phyloP scores from a whole-genome alignment of 2,888 invertebrate genomes.

The Rhodophaea formosa region DNA sequence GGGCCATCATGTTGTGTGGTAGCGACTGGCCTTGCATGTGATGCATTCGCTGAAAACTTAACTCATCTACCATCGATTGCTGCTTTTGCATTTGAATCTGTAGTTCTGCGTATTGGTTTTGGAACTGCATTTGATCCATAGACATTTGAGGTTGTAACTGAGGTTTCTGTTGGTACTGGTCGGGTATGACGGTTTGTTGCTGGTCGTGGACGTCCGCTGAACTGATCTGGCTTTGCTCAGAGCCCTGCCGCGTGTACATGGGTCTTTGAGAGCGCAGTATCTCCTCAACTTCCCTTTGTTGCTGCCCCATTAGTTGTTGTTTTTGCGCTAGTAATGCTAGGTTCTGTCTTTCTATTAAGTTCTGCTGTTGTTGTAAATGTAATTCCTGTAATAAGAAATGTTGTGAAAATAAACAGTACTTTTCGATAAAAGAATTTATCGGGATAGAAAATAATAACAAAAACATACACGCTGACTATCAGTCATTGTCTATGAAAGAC shows the following conservation, averaged over 20 bases:
- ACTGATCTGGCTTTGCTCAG: conserved; percentile 73
- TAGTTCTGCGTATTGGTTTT: conserved; percentile 51
- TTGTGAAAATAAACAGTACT: no score
- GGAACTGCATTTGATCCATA: conserved; percentile 63
- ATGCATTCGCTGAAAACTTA: conserved; percentile 55
- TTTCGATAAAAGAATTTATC: no score
- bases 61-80: conserved; percentile 53
- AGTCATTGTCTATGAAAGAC: no score
- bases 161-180: conserved; percentile 57
- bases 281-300: conserved; percentile 74
- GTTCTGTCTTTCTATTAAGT: conserved; percentile 80
- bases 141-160: conserved; percentile 65
- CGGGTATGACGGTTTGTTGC: conserved; percentile 46
- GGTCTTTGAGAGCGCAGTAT: conserved; percentile 63
- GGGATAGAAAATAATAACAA: no score
- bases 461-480: no score
- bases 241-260: conserved; percentile 67
- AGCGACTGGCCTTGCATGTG: conserved; percentile 71
- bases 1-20: conserved; percentile 66
- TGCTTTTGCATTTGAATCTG: conserved; percentile 57
- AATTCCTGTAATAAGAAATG: conserved; percentile 34
- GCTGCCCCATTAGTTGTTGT: conserved; percentile 76
- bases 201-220: conserved; percentile 61
- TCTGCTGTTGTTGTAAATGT: conserved; percentile 78
- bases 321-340: conserved; percentile 75